Conservation (phyloP, 2,797 vertebrate genomes). For the Galagoides demidoff region DNA sequence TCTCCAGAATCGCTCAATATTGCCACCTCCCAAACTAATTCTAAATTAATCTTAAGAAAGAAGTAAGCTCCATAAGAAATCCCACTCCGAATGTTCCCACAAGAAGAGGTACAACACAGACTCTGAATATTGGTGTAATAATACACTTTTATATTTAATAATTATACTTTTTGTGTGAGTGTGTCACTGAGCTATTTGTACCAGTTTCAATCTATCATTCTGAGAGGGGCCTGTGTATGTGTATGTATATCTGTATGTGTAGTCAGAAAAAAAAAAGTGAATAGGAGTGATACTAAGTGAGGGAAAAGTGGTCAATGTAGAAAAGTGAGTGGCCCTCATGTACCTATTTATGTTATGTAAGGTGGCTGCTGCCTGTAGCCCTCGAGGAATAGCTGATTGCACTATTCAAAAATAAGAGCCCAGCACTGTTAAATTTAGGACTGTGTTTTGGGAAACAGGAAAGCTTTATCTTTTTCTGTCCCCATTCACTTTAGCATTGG, state of each 20-base stretch:
- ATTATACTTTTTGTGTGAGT: conserved; percentile 88
- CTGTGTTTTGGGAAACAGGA: conserved; percentile 81
- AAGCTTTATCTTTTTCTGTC: conserved; percentile 78
- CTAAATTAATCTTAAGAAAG: conserved; percentile 20
- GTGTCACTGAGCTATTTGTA: conserved; percentile 75
- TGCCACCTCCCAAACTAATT: conserved; percentile 70
- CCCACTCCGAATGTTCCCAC: conserved; percentile 65
- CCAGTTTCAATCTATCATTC: conserved; percentile 70
- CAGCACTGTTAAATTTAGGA: conserved; percentile 83
- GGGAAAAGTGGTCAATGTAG: conserved; percentile 60
- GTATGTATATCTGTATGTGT: conserved; percentile 42
- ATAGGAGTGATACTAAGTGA: background rate
- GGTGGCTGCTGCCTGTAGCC: conserved; percentile 74
- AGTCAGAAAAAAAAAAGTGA: conserved; percentile 17
- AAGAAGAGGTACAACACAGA: conserved; percentile 54
- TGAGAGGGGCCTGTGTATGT: conserved; percentile 65
- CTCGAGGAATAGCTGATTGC: conserved; percentile 81
- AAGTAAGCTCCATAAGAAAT: conserved; percentile 69
- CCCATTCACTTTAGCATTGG: conserved; percentile 69
- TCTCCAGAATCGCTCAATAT: conserved; percentile 67
- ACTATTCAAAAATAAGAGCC: conserved; percentile 83
- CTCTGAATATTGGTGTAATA: conserved; percentile 66
- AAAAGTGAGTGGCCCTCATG: background rate
- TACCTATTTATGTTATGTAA: conserved; percentile 71
- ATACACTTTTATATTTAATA: conserved; percentile 79